Evolutionary conservation across 2,888 invertebrate genomes (phyloP), one percentile per base, ranked within the genome.

Genomic region (Dicroscelio sp.): DNA sequence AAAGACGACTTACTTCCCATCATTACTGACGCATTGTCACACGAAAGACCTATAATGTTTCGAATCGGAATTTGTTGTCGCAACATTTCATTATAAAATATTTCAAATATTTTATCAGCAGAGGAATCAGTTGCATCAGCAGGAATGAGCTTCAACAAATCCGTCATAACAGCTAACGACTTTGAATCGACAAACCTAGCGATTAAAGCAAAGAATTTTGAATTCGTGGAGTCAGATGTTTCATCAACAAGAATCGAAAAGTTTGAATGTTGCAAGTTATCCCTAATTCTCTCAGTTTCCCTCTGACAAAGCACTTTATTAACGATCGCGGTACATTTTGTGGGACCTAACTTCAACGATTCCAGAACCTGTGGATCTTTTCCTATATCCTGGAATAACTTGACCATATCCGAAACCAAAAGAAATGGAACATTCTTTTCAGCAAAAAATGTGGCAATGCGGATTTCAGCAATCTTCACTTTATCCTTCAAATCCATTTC

Each of bases 11-110:
- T 78, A 43, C 23, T 0, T 25, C 60, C 78, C 27, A 30, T 20
- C 78, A 78, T 78, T 1, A 78, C 78, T 0, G 78, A 35, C 35
- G 63, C 43, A 35, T 58, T 76, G 25, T 58, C 75, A 17, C 52
- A 76, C 12, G 75, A n/a, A 10, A 76, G 25, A 23, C 27, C 78
- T 1, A 78, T 2, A 17, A 78, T 10, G 35, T 78, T 78, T 10
- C 23, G 25, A 20, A 78, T 38, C 1, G 78, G 43, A 27, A 78
- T 78, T 63, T 38, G 25, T 63, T 63, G 60, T 17, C 43, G 60
- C 5, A 63, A 2, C 23, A 78, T 12, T 63, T 38, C 63, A 30
- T 38, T 43, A n/a, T 78, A n/a, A 30, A 78, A 78, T 12, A 38
- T 38, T 1, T 25, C 20, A 30, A 63, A 78, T 1, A 78, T 6